phyloP scores from a whole-genome alignment of 1,140 invertebrate genomes.

The honey bee (Apis mellifera) region DNA sequence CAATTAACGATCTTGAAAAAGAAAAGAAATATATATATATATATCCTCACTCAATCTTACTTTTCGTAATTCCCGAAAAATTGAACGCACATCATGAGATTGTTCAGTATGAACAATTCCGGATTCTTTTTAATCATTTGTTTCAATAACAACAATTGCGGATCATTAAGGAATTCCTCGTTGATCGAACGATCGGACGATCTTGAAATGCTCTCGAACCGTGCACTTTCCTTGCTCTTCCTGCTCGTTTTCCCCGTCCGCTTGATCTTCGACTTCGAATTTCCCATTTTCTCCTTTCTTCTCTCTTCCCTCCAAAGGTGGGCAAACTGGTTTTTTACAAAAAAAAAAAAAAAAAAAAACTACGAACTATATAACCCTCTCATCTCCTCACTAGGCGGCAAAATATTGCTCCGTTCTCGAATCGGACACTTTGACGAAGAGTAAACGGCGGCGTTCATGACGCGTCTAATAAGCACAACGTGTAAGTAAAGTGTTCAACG shows the following conservation, averaged over 20 bases:
- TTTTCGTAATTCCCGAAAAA: conserved; percentile 90
- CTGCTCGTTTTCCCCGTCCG: background rate
- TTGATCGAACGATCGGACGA: conserved; percentile 13
- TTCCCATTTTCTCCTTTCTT: conserved; percentile 75
- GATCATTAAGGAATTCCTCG: conserved; percentile 55
- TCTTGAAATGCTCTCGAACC: conserved; percentile 56
- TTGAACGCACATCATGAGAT: conserved; percentile 88
- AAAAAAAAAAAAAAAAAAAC: too few species aligned
- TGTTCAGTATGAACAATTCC: conserved; percentile 88
- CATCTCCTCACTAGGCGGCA: background rate
- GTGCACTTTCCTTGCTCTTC: background rate
- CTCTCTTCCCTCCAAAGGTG: background rate
- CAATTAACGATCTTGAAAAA: too few species aligned
- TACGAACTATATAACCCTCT: background rate
- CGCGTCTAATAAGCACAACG: conserved; percentile 13
- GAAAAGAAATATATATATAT: too few species aligned
- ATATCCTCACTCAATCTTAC: conserved; percentile 79
- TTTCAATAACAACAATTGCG: conserved; percentile 78
- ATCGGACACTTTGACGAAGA: background rate
- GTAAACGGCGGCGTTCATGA: conserved; percentile 44
- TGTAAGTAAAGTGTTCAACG: background rate
- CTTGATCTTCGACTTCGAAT: conserved; percentile 76
- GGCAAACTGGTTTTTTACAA: background rate
- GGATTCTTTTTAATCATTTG: conserved; percentile 84
- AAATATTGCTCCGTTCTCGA: background rate